Evolutionary conservation across 2,797 vertebrate species (phyloP).

Genomic region (Schizopygopsis malacanthus): DNA sequence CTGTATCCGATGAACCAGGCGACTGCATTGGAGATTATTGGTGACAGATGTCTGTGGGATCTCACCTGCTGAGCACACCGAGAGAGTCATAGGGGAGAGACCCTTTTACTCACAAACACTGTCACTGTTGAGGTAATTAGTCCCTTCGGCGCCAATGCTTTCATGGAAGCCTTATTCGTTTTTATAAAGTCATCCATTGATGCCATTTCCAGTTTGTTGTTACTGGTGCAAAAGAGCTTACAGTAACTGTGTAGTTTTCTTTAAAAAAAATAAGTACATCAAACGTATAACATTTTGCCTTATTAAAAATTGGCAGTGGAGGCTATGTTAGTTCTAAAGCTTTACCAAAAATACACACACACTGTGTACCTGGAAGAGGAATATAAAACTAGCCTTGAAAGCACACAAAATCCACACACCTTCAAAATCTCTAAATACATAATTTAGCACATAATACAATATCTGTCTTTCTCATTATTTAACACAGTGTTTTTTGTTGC

Average conservation of each 20-base stretch:
- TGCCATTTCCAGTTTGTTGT: constrained; percentile 25
- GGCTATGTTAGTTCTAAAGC: neutral
- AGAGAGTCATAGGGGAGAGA: constrained; percentile 42
- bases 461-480: constrained; percentile 13
- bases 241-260: neutral
- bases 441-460: neutral
- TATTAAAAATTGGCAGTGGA: neutral
- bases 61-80: constrained; percentile 53
- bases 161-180: constrained; percentile 63
- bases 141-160: constrained; percentile 62
- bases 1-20: constrained; percentile 3
- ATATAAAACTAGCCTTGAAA: neutral
- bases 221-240: neutral
- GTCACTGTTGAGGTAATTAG: constrained; percentile 69
- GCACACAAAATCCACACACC: neutral
- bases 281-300: neutral
- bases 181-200: constrained; percentile 65
- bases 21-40: constrained; percentile 48
- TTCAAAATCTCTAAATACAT: neutral
- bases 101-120: constrained; percentile 60
- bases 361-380: neutral
- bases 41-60: constrained; percentile 63
- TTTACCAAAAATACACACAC: neutral
- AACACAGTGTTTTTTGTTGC: constrained; percentile 35
- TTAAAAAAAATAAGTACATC: neutral